Conservation (phyloP, 30 jellyfish, hydroid and myxozoan species). For the Hydractinia symbiolongicarpus region DNA sequence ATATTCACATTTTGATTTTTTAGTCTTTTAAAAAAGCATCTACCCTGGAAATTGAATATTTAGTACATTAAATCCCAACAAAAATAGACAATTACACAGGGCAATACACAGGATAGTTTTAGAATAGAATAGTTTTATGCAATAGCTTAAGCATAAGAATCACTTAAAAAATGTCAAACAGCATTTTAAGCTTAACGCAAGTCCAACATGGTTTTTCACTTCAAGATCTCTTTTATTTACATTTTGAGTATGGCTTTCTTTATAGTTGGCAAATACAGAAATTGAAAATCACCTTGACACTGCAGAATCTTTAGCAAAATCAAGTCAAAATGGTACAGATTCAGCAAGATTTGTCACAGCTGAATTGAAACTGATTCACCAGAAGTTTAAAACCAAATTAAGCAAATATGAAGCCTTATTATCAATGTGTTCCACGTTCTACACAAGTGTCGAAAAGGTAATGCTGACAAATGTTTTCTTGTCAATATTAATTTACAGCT, state of each 20-base stretch:
- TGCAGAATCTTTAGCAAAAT: conserved; percentile 62
- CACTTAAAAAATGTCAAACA: too few relatives aligned
- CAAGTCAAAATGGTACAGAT: conserved; percentile 61
- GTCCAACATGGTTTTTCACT: too few relatives aligned
- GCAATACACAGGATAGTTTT: too few relatives aligned
- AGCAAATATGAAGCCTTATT: conserved; percentile 64
- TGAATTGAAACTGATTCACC: conserved; percentile 72
- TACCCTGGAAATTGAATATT: too few relatives aligned
- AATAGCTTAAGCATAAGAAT: too few relatives aligned
- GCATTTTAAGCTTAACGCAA: too few relatives aligned
- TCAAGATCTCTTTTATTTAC: too few relatives aligned
- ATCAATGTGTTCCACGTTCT: conserved; percentile 72
- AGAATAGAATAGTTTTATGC: too few relatives aligned
- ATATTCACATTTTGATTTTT: too few relatives aligned
- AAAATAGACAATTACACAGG: too few relatives aligned
- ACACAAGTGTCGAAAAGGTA: conserved; percentile 90
- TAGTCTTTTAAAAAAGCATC: too few relatives aligned
- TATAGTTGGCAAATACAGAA: conserved; percentile 71
- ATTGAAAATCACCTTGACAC: conserved; percentile 60
- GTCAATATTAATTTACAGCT: not conserved
- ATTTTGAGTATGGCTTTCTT: not conserved
- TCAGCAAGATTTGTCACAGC: conserved; percentile 54
- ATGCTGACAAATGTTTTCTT: not conserved
- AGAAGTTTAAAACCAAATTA: conserved; percentile 64
- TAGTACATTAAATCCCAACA: too few relatives aligned